phyloP scores from a whole-genome alignment of 2,113 vertebrate species.

The Pandion haliaetus region DNA sequence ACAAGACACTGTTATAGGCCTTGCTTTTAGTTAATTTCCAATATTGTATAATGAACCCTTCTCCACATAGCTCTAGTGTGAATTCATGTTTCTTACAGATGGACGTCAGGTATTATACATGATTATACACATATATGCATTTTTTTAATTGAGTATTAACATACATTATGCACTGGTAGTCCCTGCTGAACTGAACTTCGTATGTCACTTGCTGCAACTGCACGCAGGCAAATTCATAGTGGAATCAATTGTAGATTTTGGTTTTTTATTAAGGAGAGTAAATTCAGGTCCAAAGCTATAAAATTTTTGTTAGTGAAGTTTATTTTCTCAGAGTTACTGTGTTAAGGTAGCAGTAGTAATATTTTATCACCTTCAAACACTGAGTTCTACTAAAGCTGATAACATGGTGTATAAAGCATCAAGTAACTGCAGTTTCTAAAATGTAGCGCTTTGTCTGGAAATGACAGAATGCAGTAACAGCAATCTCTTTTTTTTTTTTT shows the following conservation, averaged over 20 bases:
- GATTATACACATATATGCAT: too few relatives aligned
- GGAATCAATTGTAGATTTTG: background rate
- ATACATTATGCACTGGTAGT: background rate
- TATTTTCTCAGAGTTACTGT: background rate
- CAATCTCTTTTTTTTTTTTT: background rate
- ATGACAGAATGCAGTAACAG: background rate
- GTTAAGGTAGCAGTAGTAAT: background rate
- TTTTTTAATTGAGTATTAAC: background rate
- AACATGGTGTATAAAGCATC: background rate
- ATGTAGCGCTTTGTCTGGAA: background rate
- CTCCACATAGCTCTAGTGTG: background rate
- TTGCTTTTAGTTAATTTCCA: background rate
- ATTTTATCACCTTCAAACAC: background rate
- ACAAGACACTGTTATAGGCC: background rate
- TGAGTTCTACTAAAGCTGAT: background rate
- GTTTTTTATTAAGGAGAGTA: background rate
- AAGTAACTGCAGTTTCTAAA: background rate
- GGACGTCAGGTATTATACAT: background rate
- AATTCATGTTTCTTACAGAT: background rate
- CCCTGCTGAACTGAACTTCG: background rate
- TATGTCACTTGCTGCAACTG: background rate
- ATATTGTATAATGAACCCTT: background rate
- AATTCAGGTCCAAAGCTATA: background rate
- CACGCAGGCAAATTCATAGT: background rate
- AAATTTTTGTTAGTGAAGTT: background rate